Evolutionary conservation across 2,113 vertebrate species (phyloP).

Genomic region (Rhinoptilus africanus): DNA sequence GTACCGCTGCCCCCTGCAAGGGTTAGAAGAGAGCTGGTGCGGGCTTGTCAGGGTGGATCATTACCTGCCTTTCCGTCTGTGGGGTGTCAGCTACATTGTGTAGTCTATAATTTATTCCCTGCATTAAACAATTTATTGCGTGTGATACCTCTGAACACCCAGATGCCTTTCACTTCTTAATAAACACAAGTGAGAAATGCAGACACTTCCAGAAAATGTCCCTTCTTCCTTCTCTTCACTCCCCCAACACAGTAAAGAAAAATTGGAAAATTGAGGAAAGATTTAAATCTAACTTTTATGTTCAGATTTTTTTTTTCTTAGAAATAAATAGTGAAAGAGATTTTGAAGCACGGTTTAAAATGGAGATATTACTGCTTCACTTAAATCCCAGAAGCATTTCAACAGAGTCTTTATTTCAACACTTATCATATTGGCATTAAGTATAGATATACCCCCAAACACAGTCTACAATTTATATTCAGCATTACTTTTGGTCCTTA

Average conservation of each 20-base stretch:
- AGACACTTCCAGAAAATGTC: not conserved
- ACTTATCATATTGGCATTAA: not conserved
- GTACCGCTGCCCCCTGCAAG: not conserved
- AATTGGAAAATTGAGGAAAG: not conserved
- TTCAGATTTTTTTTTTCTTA: not conserved
- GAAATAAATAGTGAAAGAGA: not conserved
- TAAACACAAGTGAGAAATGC: not conserved
- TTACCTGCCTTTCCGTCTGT: not conserved
- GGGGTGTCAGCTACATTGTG: not conserved
- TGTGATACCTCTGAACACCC: not conserved
- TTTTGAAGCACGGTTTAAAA: not conserved
- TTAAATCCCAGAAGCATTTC: not conserved
- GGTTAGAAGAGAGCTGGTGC: not conserved
- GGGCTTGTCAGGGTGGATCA: not conserved
- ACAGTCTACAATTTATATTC: not conserved
- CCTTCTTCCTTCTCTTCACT: not conserved
- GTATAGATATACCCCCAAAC: not conserved
- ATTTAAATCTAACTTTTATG: not conserved
- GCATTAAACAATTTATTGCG: not conserved
- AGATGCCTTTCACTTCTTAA: not conserved
- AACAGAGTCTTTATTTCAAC: not conserved
- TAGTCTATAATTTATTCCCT: not conserved
- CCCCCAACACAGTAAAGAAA: not conserved
- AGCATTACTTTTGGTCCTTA: not conserved
- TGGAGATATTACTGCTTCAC: not conserved